Conservation (phyloP, 2,888 invertebrate genomes). For the Eristalis tenax region DNA sequence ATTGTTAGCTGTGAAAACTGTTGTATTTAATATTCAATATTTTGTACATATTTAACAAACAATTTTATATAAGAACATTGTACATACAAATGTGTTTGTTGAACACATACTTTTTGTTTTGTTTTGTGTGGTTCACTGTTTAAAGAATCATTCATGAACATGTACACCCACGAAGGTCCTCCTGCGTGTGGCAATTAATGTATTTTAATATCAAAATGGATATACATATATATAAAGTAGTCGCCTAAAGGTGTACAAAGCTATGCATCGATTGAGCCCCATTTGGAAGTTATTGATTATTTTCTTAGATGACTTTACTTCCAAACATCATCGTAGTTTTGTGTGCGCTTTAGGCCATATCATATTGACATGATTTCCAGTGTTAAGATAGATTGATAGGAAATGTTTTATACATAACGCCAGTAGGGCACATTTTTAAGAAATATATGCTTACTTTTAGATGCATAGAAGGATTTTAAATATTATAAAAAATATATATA, state of each 20-base stretch:
- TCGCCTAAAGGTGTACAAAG: constrained; percentile 61
- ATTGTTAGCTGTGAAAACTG: constrained; percentile 62
- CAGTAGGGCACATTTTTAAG: constrained; percentile 26
- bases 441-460: constrained; percentile 28
- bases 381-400: constrained; percentile 24
- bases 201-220: not conserved
- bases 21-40: constrained; percentile 60
- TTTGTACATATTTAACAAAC: constrained; percentile 51
- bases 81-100: constrained; percentile 11
- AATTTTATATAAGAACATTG: constrained; percentile 23
- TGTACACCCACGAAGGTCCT: not conserved
- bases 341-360: constrained; percentile 52
- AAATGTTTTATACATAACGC: constrained; percentile 67
- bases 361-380: not conserved
- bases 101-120: not conserved
- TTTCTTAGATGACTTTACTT: constrained; percentile 39
- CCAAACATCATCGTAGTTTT: constrained; percentile 67
- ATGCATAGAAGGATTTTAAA: not conserved
- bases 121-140: not conserved
- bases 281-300: constrained; percentile 60
- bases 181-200: constrained; percentile 1
- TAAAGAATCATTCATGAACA: not conserved
- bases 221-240: not conserved
- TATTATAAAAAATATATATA: constrained; percentile 1
- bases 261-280: constrained; percentile 64